Conservation (phyloP, 2,797 vertebrate species). For the Denticeps clupeoides region DNA sequence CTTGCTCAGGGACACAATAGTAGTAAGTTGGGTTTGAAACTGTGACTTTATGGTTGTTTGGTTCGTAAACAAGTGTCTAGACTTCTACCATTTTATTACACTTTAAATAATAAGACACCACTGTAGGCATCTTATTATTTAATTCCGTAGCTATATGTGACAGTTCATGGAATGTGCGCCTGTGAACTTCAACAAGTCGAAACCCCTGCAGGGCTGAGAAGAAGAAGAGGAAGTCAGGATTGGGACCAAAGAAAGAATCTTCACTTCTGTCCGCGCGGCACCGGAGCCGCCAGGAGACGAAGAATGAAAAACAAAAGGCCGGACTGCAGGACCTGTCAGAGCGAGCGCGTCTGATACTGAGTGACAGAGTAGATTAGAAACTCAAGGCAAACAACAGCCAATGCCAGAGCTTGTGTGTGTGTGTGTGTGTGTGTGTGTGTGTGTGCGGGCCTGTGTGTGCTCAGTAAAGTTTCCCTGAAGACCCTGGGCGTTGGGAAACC, state of each 20-base stretch:
- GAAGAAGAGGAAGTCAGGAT: neutral
- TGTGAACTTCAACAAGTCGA: too few relatives aligned
- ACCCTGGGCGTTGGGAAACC: neutral
- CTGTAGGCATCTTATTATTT: too few relatives aligned
- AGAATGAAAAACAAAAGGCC: slow-evolving; percentile 26
- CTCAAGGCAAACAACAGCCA: slow-evolving; percentile 22
- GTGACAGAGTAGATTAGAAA: slow-evolving; percentile 29
- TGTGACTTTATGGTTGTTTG: too few relatives aligned
- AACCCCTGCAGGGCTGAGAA: too few relatives aligned
- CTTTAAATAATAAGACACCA: too few relatives aligned
- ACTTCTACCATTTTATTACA: too few relatives aligned
- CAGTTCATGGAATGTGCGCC: too few relatives aligned
- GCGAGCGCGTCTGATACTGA: slow-evolving; percentile 18
- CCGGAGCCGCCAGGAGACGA: slow-evolving; percentile 1
- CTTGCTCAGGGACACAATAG: too few relatives aligned
- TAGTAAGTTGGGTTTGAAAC: too few relatives aligned
- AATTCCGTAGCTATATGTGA: too few relatives aligned
- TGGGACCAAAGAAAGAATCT: neutral
- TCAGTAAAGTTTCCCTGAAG: neutral
- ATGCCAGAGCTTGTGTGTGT: slow-evolving; percentile 13
- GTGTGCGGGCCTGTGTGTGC: neutral
- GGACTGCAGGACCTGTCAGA: slow-evolving; percentile 21
- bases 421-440: slow-evolving; percentile 5
- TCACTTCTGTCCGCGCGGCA: too few relatives aligned
- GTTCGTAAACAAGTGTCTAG: too few relatives aligned